Conservation (phyloP, 1,140 invertebrate genomes). For the Nixonia krombeini region DNA sequence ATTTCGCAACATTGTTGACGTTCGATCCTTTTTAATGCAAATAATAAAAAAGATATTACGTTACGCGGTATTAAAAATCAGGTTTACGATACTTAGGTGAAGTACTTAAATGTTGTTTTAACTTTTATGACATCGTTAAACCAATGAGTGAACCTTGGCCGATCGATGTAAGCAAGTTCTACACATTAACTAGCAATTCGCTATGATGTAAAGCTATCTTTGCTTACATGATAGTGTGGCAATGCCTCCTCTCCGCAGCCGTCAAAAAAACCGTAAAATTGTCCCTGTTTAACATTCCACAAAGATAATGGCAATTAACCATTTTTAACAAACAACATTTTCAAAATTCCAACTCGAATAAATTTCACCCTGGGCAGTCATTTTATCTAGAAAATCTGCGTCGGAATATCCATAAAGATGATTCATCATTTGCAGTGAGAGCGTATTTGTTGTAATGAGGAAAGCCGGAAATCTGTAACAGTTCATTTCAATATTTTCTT, state of each 20-base stretch:
- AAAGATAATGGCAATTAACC: too few species aligned
- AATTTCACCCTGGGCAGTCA: too few species aligned
- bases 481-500: conserved; percentile 14
- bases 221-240: conserved; percentile 34
- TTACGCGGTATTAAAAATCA: conserved; percentile 51
- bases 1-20: neutral
- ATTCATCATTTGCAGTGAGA: too few species aligned
- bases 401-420: too few species aligned
- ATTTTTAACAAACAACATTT: too few species aligned
- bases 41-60: conserved; percentile 36
- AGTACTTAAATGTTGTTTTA: conserved; percentile 55
- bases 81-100: conserved; percentile 30
- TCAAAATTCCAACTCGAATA: too few species aligned
- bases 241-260: too few species aligned
- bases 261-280: too few species aligned
- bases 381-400: too few species aligned
- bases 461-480: neutral
- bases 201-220: conserved; percentile 42
- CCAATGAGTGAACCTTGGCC: conserved; percentile 45
- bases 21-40: neutral
- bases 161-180: conserved; percentile 39
- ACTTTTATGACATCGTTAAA: conserved; percentile 62
- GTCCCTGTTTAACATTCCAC: too few species aligned
- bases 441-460: conserved; percentile 11
- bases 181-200: conserved; percentile 55